Base-by-base conservation (phyloP, 2,797 vertebrate species). In the Propithecus perrieri region DNA sequence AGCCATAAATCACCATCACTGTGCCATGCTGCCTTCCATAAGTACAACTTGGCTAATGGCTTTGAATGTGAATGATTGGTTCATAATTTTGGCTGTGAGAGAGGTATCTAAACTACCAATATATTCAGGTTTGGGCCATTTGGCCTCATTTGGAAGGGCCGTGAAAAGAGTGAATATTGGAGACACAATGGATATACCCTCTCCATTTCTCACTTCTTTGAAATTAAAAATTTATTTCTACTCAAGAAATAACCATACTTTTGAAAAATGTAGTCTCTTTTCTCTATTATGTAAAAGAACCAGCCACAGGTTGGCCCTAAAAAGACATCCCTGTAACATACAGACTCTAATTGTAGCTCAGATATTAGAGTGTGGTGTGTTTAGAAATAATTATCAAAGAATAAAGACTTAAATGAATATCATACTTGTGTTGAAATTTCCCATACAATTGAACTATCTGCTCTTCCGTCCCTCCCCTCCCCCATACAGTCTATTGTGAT, bases 401-500 rank as follows among this genome's bases (percentile, higher is more conserved):
- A 43, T 74, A 67, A 61, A 95, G 63, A 69, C 35, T 85, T 96
- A 69, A 80, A 50, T 57, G 35, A 75, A 14, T 83, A 83, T 88
- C 38, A 72, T 65, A 72, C 92, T 94, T 92, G 38, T 17, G 26
- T 59, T 89, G 80, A 92, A 89, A 88, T 94, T 85, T 92, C 33
- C 81, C 63, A 53, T 72, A 13, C 4, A 63, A 41, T 59, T 83
- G 61, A 74, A 67, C 46, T 55, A 48, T 89, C 50, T 84, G 48
- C 26, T 50, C n/a, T 35, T 74, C 30, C 35, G 18, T 75, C 50
- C 74, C 17, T 61, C 22, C 35, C 24, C 53, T 22, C 76, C 50
- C 43, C 43, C 6, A 3, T 46, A 53, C 71, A 91, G 86, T 96
- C 85, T 89, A 63, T 85, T 89, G 74, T 93, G 97, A 97, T 97